Evolutionary conservation across 2,113 vertebrate genomes (phyloP).

Genomic region (Procavia capensis): DNA sequence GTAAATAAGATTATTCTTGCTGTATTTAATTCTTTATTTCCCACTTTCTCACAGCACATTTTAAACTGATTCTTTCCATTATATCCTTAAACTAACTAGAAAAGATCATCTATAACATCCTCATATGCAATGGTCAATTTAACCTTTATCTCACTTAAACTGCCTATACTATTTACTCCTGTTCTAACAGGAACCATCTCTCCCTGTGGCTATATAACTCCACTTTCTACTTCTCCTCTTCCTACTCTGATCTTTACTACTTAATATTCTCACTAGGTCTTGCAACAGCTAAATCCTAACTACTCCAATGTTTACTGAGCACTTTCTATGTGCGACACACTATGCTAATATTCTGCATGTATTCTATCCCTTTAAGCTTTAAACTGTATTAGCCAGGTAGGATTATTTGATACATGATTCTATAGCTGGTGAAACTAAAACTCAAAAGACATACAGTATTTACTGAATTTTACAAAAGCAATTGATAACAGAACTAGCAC

Average conservation of each 20-base stretch:
- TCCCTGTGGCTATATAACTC: neutral
- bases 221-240: neutral
- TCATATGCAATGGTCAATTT: neutral
- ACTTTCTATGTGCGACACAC: neutral
- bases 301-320: neutral
- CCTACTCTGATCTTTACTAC: neutral
- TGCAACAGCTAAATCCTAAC: neutral
- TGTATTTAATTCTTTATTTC: neutral
- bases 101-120: neutral
- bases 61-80: neutral
- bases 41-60: neutral
- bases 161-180: neutral
- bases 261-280: neutral
- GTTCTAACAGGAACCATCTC: neutral
- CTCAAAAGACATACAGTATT: slow-evolving; percentile 23
- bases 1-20: neutral
- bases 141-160: neutral
- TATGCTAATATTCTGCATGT: neutral
- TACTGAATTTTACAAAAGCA: neutral
- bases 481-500: neutral
- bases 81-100: neutral
- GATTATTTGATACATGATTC: neutral
- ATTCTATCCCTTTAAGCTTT: slow-evolving; percentile 2
- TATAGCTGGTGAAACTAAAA: neutral
- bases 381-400: neutral